Evolutionary conservation across 2,113 vertebrate species (phyloP).

Genomic region (Setophaga petechia): DNA sequence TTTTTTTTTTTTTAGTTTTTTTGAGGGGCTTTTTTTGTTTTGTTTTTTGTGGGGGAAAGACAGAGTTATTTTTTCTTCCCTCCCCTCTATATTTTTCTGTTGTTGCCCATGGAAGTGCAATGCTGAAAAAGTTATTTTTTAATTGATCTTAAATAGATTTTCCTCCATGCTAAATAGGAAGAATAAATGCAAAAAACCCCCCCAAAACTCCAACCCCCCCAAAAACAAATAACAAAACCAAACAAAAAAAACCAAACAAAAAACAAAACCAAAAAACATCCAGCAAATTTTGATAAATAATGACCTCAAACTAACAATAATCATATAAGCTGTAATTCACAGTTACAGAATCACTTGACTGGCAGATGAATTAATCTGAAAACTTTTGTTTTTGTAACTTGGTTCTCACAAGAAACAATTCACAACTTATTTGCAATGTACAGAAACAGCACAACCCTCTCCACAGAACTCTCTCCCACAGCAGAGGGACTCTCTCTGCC

Average conservation of each 20-base stretch:
- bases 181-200: fast-evolving
- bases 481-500: background rate
- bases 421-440: too few relatives aligned
- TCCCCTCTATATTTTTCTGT: background rate
- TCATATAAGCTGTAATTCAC: background rate
- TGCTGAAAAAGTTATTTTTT: background rate
- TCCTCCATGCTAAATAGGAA: background rate
- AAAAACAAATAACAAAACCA: too few relatives aligned
- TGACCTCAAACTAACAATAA: fast-evolving
- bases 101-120: background rate
- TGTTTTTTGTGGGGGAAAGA: background rate
- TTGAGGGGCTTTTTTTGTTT: background rate
- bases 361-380: background rate
- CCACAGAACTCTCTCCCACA: background rate
- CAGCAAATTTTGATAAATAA: background rate
- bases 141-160: background rate
- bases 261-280: too few relatives aligned
- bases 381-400: background rate
- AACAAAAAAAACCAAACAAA: background rate
- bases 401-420: background rate
- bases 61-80: background rate
- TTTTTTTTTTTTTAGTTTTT: background rate
- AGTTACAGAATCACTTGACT: background rate
- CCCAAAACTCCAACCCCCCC: background rate
- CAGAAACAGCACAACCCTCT: background rate